These are phyloP conservation scores for Halcyon badia DNA, from an alignment of 2,797 vertebrate genomes.

Conservation along the genomic window DNA sequence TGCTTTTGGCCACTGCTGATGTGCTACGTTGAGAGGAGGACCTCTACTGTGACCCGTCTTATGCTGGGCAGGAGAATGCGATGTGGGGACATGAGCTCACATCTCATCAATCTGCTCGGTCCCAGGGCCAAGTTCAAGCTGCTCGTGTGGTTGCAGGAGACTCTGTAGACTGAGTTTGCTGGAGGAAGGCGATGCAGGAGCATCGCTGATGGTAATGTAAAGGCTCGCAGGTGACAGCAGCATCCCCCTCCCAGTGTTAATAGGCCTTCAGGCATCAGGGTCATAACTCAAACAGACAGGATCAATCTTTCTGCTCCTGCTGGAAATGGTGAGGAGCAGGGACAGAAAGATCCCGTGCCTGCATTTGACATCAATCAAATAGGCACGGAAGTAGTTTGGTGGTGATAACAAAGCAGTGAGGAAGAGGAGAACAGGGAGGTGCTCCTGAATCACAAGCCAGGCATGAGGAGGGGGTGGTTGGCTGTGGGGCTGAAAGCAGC, in stretches of 20 bases:
- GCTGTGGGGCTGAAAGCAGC: not conserved
- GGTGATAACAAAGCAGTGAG: not conserved
- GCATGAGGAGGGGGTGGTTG: rapidly evolving
- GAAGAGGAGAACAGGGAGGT: not conserved
- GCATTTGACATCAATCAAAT: conserved; percentile 8
- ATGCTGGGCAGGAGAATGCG: rapidly evolving
- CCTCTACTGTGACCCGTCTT: not conserved
- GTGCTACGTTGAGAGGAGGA: not conserved
- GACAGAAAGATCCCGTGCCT: not conserved
- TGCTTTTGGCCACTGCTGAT: not conserved
- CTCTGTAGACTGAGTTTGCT: rapidly evolving
- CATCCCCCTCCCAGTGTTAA: not conserved
- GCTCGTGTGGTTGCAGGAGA: not conserved
- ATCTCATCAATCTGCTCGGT: not conserved
- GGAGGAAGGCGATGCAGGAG: not conserved
- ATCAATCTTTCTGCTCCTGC: conserved; percentile 7
- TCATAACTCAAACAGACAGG: conserved; percentile 21
- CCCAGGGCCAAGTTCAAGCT: not conserved
- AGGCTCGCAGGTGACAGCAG: not conserved
- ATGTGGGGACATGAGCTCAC: not conserved
- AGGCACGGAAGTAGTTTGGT: not conserved
- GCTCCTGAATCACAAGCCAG: not conserved
- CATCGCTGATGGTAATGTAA: not conserved
- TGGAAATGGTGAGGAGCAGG: not conserved
- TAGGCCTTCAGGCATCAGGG: not conserved